Percentiles rank a stretch among this genome's conserved stretches.
Conservation (phyloP, 2,113 vertebrate species). For the human (Homo sapiens) region GRCh38 chr4:81944001-81944500, state of each 20-base stretch:
- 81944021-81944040: neutral
- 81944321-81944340: neutral
- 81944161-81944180: neutral
- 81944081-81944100: neutral
- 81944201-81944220: neutral
- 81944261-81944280: neutral
- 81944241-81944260: neutral
- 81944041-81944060: neutral
- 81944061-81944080: neutral
- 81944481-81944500: neutral
- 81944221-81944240: neutral
- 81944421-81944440: neutral
- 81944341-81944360: neutral
- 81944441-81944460: neutral
- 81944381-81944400: neutral
- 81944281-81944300: neutral
- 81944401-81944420: neutral
- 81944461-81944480: neutral
- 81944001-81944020: neutral
- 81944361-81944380: neutral
- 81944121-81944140: neutral
- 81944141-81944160: neutral
- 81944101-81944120: neutral
- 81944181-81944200: neutral
- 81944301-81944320: neutral